Percentiles rank a stretch among this genome's conserved stretches.
These are phyloP conservation scores for Corythornis vintsioides DNA, from an alignment of 2,113 vertebrate genomes.

Conservation along the genomic window DNA sequence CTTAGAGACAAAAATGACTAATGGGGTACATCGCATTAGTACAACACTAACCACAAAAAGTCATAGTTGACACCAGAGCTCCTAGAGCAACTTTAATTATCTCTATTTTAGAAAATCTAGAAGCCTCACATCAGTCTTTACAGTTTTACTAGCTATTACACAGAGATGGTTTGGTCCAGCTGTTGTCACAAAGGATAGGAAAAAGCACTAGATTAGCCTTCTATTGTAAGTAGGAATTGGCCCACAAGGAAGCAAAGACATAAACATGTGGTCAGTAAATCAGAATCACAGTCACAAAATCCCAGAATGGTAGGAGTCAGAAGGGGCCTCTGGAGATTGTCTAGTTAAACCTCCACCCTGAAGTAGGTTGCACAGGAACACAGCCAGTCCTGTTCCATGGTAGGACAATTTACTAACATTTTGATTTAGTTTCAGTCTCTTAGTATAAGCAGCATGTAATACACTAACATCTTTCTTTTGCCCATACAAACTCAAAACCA, in stretches of 20 bases:
- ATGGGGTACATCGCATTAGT: background rate
- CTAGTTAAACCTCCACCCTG: no score
- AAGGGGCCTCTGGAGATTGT: no score
- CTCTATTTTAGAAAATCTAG: background rate
- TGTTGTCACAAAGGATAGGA: background rate
- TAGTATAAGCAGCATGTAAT: background rate
- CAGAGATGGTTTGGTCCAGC: background rate
- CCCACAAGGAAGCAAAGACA: background rate
- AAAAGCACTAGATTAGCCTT: background rate
- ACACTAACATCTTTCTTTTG: background rate
- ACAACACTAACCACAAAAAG: background rate
- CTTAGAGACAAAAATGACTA: background rate
- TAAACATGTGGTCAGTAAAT: background rate
- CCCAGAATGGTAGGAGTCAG: no score
- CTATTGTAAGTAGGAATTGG: background rate
- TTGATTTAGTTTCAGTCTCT: background rate
- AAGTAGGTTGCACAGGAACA: no score
- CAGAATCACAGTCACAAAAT: no score
- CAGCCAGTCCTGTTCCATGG: background rate
- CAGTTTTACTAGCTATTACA: background rate
- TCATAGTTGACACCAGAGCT: background rate
- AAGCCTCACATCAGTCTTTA: background rate
- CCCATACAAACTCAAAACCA: background rate
- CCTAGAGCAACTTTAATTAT: background rate
- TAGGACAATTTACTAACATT: background rate